A percentile compares a stretch with the other conserved stretches of the same genome.
Evolutionary conservation across 1,140 invertebrate species (phyloP).

Genomic region (Phymastichus coffea): DNA sequence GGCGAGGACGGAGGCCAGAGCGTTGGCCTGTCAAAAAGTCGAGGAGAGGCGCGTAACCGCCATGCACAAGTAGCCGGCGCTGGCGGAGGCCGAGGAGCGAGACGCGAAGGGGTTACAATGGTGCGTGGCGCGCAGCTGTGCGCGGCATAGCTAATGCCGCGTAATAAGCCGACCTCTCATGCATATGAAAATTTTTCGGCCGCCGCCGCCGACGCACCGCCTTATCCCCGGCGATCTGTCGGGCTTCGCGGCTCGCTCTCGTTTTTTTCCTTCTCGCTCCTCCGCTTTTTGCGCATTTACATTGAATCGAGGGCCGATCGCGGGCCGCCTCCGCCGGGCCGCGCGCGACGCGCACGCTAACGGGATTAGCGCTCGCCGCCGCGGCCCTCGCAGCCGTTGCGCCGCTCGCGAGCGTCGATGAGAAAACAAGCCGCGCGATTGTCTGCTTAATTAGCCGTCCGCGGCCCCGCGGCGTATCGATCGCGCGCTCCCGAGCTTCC

Average conservation of each 20-base stretch:
- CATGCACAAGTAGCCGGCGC: no score
- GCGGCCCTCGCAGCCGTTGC: constrained; percentile 13
- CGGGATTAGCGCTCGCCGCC: constrained; percentile 25
- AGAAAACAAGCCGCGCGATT: no score
- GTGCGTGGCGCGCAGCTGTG: constrained; percentile 45
- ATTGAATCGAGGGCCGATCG: no score
- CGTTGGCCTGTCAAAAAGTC: no score
- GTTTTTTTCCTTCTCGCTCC: no score
- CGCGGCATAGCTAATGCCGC: constrained; percentile 54
- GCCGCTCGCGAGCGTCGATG: constrained; percentile 24
- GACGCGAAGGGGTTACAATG: no score
- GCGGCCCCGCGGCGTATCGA: background rate
- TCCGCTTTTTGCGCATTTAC: no score
- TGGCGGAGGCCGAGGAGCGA: background rate
- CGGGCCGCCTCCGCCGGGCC: constrained; percentile 30
- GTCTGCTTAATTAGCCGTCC: background rate
- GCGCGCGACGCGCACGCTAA: constrained; percentile 44
- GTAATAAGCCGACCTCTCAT: constrained; percentile 51
- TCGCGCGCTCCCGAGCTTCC: constrained; percentile 4
- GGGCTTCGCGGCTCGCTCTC: no score
- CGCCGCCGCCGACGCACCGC: constrained; percentile 40
- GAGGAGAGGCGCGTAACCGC: no score
- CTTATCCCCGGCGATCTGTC: constrained; percentile 48
- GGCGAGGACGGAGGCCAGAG: background rate
- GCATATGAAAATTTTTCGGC: constrained; percentile 52